Evolutionary conservation across 2,797 vertebrate species (phyloP).

Genomic region (Poecilia wingei): DNA sequence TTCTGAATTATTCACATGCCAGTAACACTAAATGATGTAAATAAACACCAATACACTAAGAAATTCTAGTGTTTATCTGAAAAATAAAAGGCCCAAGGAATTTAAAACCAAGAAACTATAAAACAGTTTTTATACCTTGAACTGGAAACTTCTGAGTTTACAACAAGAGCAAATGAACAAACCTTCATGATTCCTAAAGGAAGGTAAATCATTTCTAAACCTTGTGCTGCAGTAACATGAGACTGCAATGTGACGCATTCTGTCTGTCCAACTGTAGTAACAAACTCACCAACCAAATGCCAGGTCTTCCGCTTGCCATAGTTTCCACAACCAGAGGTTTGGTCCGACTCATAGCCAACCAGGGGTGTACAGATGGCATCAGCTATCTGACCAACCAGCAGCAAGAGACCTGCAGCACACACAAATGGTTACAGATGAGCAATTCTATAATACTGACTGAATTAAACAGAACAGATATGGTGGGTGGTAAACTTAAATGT

Average conservation of each 20-base stretch:
- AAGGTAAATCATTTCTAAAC: constrained; percentile 14
- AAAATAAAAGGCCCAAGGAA: not conserved
- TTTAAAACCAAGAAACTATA: not conserved
- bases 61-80: not conserved
- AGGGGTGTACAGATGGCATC: constrained; percentile 91
- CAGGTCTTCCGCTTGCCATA: constrained; percentile 93
- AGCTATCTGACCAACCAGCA: constrained; percentile 88
- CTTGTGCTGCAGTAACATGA: not conserved
- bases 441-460: not conserved
- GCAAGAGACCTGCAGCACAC: constrained; percentile 74
- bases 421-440: not conserved
- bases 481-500: not conserved
- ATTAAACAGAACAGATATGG: not conserved
- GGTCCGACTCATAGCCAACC: constrained; percentile 90
- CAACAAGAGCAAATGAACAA: not conserved
- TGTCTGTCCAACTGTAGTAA: not conserved
- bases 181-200: not conserved
- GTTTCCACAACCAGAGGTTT: constrained; percentile 76
- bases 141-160: not conserved
- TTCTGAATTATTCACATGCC: not conserved
- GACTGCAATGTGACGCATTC: not conserved
- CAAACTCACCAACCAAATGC: constrained; percentile 89
- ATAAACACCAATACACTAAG: not conserved
- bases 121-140: not conserved
- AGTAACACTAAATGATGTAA: not conserved